A percentile compares a stretch with the other conserved stretches of the same genome.
Evolutionary conservation across 2,888 invertebrate species (phyloP).

Genomic region (Oligia latruncula): DNA sequence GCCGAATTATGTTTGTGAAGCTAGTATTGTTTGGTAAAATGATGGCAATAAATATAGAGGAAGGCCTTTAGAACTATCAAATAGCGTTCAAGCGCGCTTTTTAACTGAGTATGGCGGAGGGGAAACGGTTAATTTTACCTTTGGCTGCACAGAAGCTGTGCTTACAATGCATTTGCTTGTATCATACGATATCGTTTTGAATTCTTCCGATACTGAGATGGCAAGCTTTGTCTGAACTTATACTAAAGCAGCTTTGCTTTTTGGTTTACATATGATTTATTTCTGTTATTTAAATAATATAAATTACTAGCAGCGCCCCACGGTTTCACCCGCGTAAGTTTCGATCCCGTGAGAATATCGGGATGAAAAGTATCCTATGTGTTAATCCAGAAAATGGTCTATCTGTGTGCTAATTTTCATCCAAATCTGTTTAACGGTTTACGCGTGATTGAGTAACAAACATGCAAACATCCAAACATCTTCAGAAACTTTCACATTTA

Average conservation of each 20-base stretch:
- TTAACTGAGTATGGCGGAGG: conserved; percentile 45
- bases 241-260: neutral
- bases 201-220: conserved; percentile 1
- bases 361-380: too few species aligned
- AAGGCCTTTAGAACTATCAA: conserved; percentile 81
- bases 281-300: neutral
- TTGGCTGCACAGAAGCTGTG: conserved; percentile 20
- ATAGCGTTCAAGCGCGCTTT: conserved; percentile 54
- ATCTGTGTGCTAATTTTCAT: too few species aligned
- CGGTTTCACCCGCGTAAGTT: too few species aligned
- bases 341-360: too few species aligned
- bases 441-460: too few species aligned
- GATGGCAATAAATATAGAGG: conserved; percentile 85
- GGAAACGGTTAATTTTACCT: conserved; percentile 42
- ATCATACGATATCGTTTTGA: neutral
- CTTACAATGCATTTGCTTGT: conserved; percentile 17
- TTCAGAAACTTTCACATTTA: too few species aligned
- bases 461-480: too few species aligned
- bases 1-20: conserved; percentile 69
- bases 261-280: neutral
- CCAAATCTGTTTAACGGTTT: too few species aligned
- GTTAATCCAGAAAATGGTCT: too few species aligned
- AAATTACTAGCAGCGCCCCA: too few species aligned
- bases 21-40: conserved; percentile 84
- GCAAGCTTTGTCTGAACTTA: neutral